Percentiles rank a stretch among this genome's conserved stretches.
Evolutionary conservation across 2,888 invertebrate species (phyloP).

Genomic region (Terebella lapidaria): DNA sequence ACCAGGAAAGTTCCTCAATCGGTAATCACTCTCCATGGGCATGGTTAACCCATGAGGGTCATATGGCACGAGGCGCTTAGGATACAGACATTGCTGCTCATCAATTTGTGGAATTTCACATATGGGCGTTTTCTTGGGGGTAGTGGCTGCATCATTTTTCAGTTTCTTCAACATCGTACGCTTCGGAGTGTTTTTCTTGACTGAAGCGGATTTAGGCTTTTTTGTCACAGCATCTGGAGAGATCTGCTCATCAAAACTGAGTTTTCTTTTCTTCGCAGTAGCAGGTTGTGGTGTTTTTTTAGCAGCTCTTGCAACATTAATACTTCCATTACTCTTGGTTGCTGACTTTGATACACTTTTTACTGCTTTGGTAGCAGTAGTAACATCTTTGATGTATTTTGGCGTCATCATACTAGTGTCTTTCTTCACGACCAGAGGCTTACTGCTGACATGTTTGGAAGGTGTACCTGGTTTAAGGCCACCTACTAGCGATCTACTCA

Average conservation of each 20-base stretch:
- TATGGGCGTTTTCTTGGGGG: background rate
- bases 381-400: background rate
- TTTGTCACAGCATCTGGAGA: background rate
- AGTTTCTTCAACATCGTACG: background rate
- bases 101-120: background rate
- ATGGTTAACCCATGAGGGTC: background rate
- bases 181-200: background rate
- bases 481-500: background rate
- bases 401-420: background rate
- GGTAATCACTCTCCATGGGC: slow-evolving; percentile 8
- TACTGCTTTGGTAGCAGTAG: background rate
- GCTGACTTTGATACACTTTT: too few relatives aligned
- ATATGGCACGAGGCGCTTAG: background rate
- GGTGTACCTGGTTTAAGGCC: background rate
- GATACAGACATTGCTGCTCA: background rate
- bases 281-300: too few relatives aligned
- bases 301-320: too few relatives aligned
- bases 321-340: too few relatives aligned
- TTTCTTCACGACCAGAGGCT: background rate
- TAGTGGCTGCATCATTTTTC: background rate
- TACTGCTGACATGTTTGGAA: background rate
- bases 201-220: background rate
- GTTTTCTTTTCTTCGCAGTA: background rate
- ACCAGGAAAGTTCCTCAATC: background rate
- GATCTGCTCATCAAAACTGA: background rate